These are phyloP conservation scores for Phoxinus phoxinus DNA, from an alignment of 2,113 vertebrate species.

Conservation along the genomic window DNA sequence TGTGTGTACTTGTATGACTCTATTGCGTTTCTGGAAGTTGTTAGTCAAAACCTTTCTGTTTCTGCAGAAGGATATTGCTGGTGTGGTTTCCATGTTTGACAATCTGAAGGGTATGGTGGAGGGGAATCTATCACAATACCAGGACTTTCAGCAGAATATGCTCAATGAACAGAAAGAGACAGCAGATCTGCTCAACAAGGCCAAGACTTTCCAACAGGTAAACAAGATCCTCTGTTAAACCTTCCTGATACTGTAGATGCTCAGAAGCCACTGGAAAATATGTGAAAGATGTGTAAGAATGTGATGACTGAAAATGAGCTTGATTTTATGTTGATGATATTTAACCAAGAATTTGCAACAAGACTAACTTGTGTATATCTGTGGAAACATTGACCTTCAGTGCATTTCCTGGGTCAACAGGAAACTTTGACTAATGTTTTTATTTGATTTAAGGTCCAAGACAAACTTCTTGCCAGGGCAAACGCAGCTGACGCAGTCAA, in stretches of 20 bases:
- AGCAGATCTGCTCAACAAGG: constrained; percentile 56
- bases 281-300: neutral
- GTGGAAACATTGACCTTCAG: neutral
- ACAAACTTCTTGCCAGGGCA: constrained; percentile 79
- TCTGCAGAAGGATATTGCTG: constrained; percentile 56
- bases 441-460: constrained; percentile 72
- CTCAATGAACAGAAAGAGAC: constrained; percentile 30
- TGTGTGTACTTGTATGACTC: no score
- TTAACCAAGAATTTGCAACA: neutral
- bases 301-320: neutral
- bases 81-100: constrained; percentile 58
- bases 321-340: neutral
- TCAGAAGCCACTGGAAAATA: neutral
- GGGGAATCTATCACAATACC: constrained; percentile 43
- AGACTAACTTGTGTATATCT: neutral
- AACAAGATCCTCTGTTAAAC: neutral
- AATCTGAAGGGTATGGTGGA: constrained; percentile 47
- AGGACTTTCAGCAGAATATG: constrained; percentile 50
- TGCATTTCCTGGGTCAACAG: neutral
- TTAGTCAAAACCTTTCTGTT: neutral
- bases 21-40: neutral
- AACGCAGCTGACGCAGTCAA: constrained; percentile 78
- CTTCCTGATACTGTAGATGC: neutral
- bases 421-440: neutral
- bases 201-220: constrained; percentile 69